Percentiles rank a stretch among this genome's conserved stretches.
Evolutionary conservation across 30 jellyfish, hydroid and myxozoan genomes (phyloP).

Genomic region (Nemopilema nomurai): DNA sequence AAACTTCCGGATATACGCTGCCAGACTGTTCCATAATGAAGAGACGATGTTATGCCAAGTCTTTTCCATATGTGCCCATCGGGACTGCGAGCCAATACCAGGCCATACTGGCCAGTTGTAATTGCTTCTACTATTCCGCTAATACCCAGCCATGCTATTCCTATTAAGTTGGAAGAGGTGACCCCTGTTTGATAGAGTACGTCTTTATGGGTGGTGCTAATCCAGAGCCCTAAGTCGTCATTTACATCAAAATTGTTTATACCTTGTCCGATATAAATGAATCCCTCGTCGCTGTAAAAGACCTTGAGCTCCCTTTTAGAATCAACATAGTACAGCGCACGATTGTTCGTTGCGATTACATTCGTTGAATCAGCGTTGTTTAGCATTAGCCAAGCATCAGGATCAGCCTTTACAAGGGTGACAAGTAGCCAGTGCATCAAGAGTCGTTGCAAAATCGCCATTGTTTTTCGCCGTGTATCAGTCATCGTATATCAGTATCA

Average conservation of each 20-base stretch:
- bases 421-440: too few relatives aligned
- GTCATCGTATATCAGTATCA: too few relatives aligned
- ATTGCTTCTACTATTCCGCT: slow-evolving; percentile 2
- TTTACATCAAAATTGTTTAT: slow-evolving; percentile 8
- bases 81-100: slow-evolving; percentile 17
- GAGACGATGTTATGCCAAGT: neutral
- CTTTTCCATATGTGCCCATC: neutral
- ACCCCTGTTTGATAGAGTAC: slow-evolving; percentile 23
- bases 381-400: slow-evolving; percentile 22
- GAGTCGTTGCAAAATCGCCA: too few relatives aligned
- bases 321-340: slow-evolving; percentile 18
- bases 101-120: slow-evolving; percentile 39
- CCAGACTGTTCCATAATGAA: slow-evolving; percentile 25
- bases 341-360: slow-evolving; percentile 25
- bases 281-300: slow-evolving; percentile 21
- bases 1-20: neutral
- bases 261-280: neutral
- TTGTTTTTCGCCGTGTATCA: too few relatives aligned
- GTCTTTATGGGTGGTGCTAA: neutral
- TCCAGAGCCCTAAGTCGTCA: slow-evolving; percentile 42
- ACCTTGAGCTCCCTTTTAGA: neutral
- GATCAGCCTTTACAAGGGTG: too few relatives aligned
- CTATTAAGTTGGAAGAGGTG: slow-evolving; percentile 7
- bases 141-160: slow-evolving; percentile 11
- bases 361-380: neutral